Evolutionary conservation across 1,140 invertebrate species (phyloP), one percentile per base, ranked within the genome.

Genomic region (Parapsyche elsis): DNA sequence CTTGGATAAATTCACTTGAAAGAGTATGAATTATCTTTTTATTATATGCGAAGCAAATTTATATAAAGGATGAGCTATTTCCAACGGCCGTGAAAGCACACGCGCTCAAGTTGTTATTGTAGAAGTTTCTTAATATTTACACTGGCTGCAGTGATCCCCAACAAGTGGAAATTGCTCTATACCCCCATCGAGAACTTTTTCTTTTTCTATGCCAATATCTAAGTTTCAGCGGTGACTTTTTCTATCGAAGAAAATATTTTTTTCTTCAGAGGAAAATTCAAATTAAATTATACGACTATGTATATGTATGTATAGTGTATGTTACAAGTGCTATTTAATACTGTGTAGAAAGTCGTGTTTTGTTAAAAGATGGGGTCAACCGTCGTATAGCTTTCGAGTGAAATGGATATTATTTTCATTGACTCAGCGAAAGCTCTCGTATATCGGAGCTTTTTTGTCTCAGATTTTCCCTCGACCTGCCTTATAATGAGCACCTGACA

Each of bases 401-500:
- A 53, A 53, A 16, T 53, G 49, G 10, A 12, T 12, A 16, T 38
- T 67, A 21, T 67, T 67, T 67, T 21, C 24, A 16, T 14, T 24
- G 64, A 26, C 24, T 26, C 12, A 19, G 23, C 12, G 64, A 12
- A 16, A 12, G 64, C 2, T 67, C 64, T 67, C 64, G 23, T 67
- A 67, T 67, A 71, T 38, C 70, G 1, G 26, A 71, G 23, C 26
- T 71, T 71, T 71, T 30, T 71, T 38, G 49, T 45, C 10, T 71
- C 70, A 5, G 24, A 38, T 67, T 67, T 67, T 67, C 49, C 10
- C 24, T 71, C 70, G 26, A 45, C 9, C 26, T 19, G 26, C 1
- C 38, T 71, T 16, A 38, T 71, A 71, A 71, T 71, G 38, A 71
- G 70, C 70, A 71, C n/a, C 70, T 71, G 70, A 71, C n/a, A 71